Base-by-base conservation (phyloP, 1,140 invertebrate genomes). In the Ptiloglossa arizonensis region DNA sequence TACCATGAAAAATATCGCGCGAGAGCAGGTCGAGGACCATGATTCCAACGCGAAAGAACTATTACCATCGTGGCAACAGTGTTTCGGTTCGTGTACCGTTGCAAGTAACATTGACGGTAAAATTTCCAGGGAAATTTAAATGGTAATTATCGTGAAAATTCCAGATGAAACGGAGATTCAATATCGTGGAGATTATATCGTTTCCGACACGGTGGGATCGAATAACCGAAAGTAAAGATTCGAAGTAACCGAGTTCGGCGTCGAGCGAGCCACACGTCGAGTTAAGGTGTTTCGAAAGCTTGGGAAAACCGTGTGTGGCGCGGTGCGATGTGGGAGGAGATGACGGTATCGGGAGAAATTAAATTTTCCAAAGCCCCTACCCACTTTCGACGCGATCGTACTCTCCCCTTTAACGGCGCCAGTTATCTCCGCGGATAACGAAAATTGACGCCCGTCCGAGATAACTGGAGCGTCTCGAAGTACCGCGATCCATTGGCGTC, bases 341-440 rank as follows among this genome's bases (percentile, higher is more conserved):
- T n/a, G n/a, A n/a, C n/a, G n/a, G 75, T 69, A 82, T 83, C 82
- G 22, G 46, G 29, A 67, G 82, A 81, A 90, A 90, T 90, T 90
- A 89, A 90, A 90, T 90, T 90, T 88, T 54, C 66, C 57, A n/a
- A n/a, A n/a, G n/a, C n/a, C n/a, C n/a, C n/a, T n/a, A n/a, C 78
- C 62, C 77, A 62, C 68, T 48, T 66, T 62, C 22, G 70, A 62
- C 44, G 41, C 35, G 59, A 71, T 79, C 64, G 57, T 82, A 57
- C 41, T 70, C 64, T 44, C 35, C 24, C 35, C 48, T 62, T 66
- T 79, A 83, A 83, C 70, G 80, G 44, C n/a, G 50, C 5, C 38
- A 38, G 75, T 82, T 79, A 83, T 78, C 82, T 29, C 57, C 70
- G 29, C 41, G 71, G 87, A 91, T 90, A 90, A 90, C 86, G 86